Base-by-base conservation (phyloP, 1,140 invertebrate genomes). In the Nymphalis io region DNA sequence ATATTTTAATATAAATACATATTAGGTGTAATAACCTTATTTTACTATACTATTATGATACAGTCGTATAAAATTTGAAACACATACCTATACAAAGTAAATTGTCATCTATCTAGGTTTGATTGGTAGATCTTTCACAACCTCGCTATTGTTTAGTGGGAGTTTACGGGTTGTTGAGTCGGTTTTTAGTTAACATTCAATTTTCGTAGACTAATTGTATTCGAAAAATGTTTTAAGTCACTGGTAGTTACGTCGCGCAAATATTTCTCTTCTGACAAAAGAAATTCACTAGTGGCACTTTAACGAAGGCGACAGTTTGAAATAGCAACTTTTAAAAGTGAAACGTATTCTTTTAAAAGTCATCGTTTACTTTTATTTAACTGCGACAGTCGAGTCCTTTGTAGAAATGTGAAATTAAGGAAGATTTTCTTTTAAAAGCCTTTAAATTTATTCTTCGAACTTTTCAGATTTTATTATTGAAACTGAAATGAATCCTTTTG, bases 321-420 rank as follows among this genome's bases (percentile, higher is more conserved):
- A 57, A 64, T 57, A 15, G 51, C n/a, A 65, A 65, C 63, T 65
- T 65, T 65, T 59, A 66, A 66, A 66, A 66, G 64, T 66, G 27
- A 59, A 59, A 59, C 53, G 51, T 55, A 55, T 42, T 66, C 57
- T 65, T 65, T 65, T 65, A 66, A 66, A 66, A 59, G 53, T 18
- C 40, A 23, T 39, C 62, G 62, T 65, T 66, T 59, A 27, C 64
- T 66, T 66, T 59, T 46, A 42, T 66, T 46, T 16, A 59, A 48
- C 55, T 18, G 23, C 42, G 64, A 55, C 23, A 55, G 51, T 23
- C 21, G 51, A 55, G 20, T 23, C 51, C 51, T 23, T 55, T 55
- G 51, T 55, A 5, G 51, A 55, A 33, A 27, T 27, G 11, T 20
- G 51, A 23, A 27, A 55, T 55, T 55, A 55, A 55, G 51, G 51